Evolutionary conservation across 2,888 invertebrate genomes (phyloP).

Genomic region (Therioaphis trifolii): DNA sequence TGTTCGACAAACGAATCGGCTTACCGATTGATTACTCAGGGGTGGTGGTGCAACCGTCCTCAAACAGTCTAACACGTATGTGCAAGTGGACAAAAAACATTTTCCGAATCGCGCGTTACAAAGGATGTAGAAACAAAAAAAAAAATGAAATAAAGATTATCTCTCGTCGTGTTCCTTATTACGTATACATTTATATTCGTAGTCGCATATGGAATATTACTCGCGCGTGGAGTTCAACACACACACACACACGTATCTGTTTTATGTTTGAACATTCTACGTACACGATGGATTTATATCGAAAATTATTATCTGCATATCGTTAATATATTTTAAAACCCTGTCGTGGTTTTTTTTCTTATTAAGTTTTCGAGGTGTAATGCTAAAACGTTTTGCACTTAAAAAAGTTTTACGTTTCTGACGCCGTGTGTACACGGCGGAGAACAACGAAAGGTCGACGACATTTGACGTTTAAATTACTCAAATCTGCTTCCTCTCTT

Average conservation of each 20-base stretch:
- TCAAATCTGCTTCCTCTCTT: too few species aligned
- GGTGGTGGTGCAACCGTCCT: conserved; percentile 19
- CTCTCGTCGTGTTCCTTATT: conserved; percentile 4
- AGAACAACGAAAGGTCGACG: too few species aligned
- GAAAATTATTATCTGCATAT: neutral
- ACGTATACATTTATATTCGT: neutral
- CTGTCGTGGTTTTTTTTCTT: neutral
- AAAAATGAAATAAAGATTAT: conserved; percentile 22
- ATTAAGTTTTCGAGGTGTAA: too few species aligned
- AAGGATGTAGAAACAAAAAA: conserved; percentile 31
- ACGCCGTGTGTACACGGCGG: too few species aligned
- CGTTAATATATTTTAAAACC: neutral
- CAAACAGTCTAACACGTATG: neutral
- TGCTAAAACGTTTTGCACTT: too few species aligned
- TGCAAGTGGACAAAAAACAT: conserved; percentile 23
- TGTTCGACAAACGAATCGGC: conserved; percentile 42
- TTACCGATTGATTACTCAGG: conserved; percentile 41
- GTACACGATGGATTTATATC: neutral
- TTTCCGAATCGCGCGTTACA: conserved; percentile 9
- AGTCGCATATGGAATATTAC: neutral
- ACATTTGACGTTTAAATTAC: too few species aligned
- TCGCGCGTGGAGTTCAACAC: neutral
- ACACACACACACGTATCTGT: neutral
- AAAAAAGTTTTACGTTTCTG: too few species aligned
- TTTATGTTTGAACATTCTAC: neutral